A percentile compares a stretch with the other conserved stretches of the same genome.
Evolutionary conservation across 2,797 vertebrate species (phyloP).

Genomic region (Nyctibius grandis): DNA sequence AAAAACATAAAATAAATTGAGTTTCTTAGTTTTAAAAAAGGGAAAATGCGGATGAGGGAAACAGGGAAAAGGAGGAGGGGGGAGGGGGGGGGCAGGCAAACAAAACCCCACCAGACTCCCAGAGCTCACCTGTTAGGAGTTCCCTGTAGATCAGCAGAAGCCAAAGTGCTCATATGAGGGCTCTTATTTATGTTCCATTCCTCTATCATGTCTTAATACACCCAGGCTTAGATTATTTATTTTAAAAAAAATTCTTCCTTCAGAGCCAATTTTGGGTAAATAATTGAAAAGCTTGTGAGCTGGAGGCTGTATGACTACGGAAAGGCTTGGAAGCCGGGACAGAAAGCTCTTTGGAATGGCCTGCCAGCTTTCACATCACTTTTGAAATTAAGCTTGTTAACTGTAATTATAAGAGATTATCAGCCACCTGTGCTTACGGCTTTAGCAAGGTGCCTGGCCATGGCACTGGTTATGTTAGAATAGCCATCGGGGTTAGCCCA

Average conservation of each 20-base stretch:
- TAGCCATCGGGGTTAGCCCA: fast-evolving
- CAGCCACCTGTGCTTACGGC: neutral
- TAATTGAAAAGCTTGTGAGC: neutral
- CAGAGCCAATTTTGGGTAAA: neutral
- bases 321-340: neutral
- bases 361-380: neutral
- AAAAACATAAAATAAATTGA: neutral
- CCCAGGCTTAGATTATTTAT: neutral
- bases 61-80: neutral
- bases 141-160: neutral
- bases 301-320: neutral
- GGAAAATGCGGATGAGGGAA: neutral
- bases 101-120: neutral
- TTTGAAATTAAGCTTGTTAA: constrained; percentile 16
- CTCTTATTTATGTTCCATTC: neutral
- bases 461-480: neutral
- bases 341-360: neutral
- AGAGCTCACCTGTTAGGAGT: neutral
- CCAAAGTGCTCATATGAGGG: neutral
- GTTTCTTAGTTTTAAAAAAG: neutral
- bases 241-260: neutral
- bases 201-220: neutral
- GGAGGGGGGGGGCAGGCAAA: neutral
- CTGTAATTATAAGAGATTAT: constrained; percentile 24
- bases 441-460: constrained; percentile 4